Evolutionary conservation across 2,113 vertebrate genomes (phyloP).

Genomic region (Corapipo altera): DNA sequence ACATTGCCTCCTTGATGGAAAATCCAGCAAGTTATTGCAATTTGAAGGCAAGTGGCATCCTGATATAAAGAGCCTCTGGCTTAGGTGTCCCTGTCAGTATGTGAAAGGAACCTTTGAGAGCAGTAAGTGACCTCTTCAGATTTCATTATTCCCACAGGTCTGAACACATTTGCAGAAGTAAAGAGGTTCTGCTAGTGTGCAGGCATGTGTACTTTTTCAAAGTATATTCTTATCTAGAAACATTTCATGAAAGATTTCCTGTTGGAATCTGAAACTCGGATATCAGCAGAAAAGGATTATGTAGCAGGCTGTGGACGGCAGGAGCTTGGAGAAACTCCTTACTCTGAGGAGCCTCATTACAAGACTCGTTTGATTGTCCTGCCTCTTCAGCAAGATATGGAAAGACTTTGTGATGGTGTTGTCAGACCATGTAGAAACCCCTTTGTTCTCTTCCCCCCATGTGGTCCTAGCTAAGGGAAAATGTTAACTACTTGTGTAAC

Average conservation of each 20-base stretch:
- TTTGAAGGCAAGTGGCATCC: neutral
- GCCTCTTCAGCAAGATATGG: too few species aligned
- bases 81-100: neutral
- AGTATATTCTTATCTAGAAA: neutral
- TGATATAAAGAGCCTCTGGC: neutral
- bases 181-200: neutral
- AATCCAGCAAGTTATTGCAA: neutral
- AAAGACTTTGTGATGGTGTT: too few species aligned
- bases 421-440: too few species aligned
- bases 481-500: too few species aligned
- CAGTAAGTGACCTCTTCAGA: neutral
- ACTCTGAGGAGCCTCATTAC: too few species aligned
- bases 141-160: neutral
- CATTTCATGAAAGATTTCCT: neutral
- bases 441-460: too few species aligned
- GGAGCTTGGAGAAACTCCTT: too few species aligned
- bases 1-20: neutral
- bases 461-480: too few species aligned
- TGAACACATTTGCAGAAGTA: fast-evolving
- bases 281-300: too few species aligned
- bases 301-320: too few species aligned
- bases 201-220: neutral
- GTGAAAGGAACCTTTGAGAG: neutral
- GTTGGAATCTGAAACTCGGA: too few species aligned
- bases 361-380: too few species aligned